Evolutionary conservation across 2,888 invertebrate genomes (phyloP).

Genomic region (Ceriagrion tenellum): DNA sequence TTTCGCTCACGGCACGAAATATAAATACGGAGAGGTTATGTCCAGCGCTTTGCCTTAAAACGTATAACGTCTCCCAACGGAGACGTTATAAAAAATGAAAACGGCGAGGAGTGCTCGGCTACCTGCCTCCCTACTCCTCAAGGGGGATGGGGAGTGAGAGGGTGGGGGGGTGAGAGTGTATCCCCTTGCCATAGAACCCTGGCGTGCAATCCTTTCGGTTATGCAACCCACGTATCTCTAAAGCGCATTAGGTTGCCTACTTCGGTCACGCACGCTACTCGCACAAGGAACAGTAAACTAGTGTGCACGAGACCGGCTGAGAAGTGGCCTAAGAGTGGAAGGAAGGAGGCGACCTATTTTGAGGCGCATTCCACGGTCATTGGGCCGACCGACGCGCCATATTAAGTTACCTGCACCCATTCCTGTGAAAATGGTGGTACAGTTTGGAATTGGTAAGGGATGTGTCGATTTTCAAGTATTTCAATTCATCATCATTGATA

Average conservation of each 20-base stretch:
- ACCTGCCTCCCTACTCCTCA: no score
- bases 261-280: not conserved
- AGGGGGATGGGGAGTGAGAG: no score
- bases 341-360: not conserved
- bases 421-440: no score
- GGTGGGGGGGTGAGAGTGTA: no score
- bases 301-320: not conserved
- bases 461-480: no score
- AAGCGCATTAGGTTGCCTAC: slow-evolving; percentile 2
- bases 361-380: not conserved
- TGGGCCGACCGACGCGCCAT: not conserved
- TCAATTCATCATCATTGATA: no score
- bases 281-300: not conserved
- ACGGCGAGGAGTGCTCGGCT: not conserved
- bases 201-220: not conserved
- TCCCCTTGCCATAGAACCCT: not conserved
- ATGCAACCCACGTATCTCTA: not conserved
- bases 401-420: no score
- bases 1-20: not conserved
- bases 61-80: not conserved
- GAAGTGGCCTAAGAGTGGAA: not conserved
- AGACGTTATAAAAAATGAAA: not conserved
- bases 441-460: no score
- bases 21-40: not conserved
- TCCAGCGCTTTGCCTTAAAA: not conserved